phyloP scores from a whole-genome alignment of 1,140 invertebrate species.

The Brachionus angularis region DNA sequence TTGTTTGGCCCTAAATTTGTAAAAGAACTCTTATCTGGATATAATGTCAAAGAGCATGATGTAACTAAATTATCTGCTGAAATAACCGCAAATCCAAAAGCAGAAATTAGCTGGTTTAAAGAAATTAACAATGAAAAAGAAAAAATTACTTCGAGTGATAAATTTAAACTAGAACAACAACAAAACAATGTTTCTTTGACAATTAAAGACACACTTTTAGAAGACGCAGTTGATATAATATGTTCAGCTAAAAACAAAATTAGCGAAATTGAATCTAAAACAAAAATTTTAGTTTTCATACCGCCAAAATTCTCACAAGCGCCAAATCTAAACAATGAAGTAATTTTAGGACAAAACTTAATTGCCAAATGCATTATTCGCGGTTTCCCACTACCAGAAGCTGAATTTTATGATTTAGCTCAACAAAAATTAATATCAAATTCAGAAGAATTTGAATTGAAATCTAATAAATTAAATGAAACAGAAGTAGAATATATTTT shows the following conservation, averaged over 20 bases:
- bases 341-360: not conserved
- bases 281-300: constrained; percentile 51
- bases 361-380: not conserved
- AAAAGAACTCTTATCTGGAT: not conserved
- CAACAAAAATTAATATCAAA: not conserved
- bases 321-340: constrained; percentile 12
- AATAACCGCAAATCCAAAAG: constrained; percentile 31
- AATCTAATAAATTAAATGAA: not conserved
- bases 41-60: constrained; percentile 21
- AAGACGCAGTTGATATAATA: constrained; percentile 39
- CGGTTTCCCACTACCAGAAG: not conserved
- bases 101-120: constrained; percentile 51
- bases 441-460: not conserved
- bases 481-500: constrained; percentile 9
- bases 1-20: not conserved
- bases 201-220: constrained; percentile 43
- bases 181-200: constrained; percentile 3
- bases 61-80: constrained; percentile 23
- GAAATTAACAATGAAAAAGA: too few relatives aligned
- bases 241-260: constrained; percentile 74
- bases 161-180: constrained; percentile 19
- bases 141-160: not conserved
- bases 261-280: constrained; percentile 70
- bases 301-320: constrained; percentile 1
- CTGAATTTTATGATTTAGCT: not conserved